Evolutionary conservation across 2,888 invertebrate species (phyloP).

Genomic region (Mayetiola destructor): DNA sequence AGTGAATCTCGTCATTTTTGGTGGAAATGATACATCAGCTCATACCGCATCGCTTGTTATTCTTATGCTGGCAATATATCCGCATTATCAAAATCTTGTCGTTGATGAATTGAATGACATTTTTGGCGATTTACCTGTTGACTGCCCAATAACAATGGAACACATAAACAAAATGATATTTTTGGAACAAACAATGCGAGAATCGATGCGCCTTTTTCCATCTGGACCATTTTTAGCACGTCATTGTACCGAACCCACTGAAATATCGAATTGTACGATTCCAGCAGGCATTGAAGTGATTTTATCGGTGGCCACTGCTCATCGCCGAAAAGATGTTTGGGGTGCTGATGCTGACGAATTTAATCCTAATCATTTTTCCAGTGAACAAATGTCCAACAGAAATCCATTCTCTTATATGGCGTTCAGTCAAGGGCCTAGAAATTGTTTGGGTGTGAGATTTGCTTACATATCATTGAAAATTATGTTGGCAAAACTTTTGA

Average conservation of each 20-base stretch:
- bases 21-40: conserved; percentile 14
- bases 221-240: conserved; percentile 9
- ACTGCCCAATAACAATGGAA: neutral
- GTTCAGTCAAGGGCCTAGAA: conserved; percentile 15
- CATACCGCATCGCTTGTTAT: neutral
- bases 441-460: conserved; percentile 20
- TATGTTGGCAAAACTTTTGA: conserved; percentile 20
- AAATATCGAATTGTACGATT: conserved; percentile 13
- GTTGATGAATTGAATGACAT: conserved; percentile 1
- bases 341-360: conserved; percentile 16
- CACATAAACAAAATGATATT: neutral
- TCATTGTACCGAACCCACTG: neutral
- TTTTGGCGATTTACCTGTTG: neutral
- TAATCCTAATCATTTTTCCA: conserved; percentile 17
- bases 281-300: conserved; percentile 7
- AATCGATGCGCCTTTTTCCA: conserved; percentile 14
- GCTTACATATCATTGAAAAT: conserved; percentile 23
- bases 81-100: neutral
- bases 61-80: conserved; percentile 14
- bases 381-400: conserved; percentile 15
- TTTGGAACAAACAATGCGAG: conserved; percentile 6
- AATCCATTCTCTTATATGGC: conserved; percentile 17
- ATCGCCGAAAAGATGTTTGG: conserved; percentile 14
- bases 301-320: neutral
- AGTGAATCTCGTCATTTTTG: conserved; percentile 12